These are phyloP conservation scores for Haliclona indistincta DNA, from an alignment of 37 sponge, comb jelly and placozoan genomes.

Conservation along the genomic window DNA sequence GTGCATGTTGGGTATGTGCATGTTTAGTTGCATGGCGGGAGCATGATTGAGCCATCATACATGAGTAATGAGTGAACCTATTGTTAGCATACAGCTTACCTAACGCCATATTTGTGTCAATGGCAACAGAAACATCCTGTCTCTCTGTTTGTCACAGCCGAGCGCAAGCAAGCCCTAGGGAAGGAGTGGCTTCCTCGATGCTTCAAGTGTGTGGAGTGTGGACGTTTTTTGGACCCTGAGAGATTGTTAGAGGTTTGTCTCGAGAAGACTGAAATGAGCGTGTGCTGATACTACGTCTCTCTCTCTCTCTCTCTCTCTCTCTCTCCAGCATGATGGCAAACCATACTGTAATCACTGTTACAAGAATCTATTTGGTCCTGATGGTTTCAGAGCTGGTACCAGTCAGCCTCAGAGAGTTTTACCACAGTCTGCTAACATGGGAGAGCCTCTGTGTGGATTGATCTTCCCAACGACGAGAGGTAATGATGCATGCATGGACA, in stretches of 20 bases:
- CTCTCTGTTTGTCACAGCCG: constrained; percentile 73
- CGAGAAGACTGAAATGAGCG: background rate
- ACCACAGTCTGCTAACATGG: background rate
- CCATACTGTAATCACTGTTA: constrained; percentile 84
- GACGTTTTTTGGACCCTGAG: constrained; percentile 66
- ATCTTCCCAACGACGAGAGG: too few species aligned
- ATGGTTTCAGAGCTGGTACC: constrained; percentile 54
- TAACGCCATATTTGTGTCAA: too few species aligned
- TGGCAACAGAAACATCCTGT: too few species aligned
- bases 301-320: too few species aligned
- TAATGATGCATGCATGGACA: too few species aligned
- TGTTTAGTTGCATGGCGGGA: too few species aligned
- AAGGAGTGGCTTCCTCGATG: constrained; percentile 83
- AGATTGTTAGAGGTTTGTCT: constrained; percentile 79
- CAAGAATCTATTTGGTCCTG: constrained; percentile 65
- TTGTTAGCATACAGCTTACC: too few species aligned
- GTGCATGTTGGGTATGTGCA: too few species aligned
- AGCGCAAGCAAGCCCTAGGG: constrained; percentile 64
- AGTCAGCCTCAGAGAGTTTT: constrained; percentile 49
- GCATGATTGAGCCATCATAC: too few species aligned
- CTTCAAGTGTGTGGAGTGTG: constrained; percentile 74
- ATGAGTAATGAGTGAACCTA: too few species aligned
- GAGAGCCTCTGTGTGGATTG: background rate
- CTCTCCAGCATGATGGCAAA: constrained; percentile 58
- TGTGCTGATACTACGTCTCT: background rate